These are phyloP conservation scores for Todus mexicanus DNA, from an alignment of 2,797 vertebrate genomes.

Conservation along the genomic window DNA sequence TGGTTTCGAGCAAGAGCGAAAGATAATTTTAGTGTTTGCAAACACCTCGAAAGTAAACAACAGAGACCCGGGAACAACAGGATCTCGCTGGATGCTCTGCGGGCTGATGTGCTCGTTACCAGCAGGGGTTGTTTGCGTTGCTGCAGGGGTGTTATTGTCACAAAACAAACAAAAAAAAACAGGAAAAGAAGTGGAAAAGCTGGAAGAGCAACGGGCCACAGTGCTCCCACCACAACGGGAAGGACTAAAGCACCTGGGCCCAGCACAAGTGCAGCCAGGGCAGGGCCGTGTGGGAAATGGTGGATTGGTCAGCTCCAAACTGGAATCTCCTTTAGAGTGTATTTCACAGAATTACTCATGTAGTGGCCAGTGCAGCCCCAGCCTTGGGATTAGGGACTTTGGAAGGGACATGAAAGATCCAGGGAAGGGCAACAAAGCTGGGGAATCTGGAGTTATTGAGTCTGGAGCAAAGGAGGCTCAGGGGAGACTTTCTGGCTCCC, in stretches of 20 bases:
- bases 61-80: too few species aligned
- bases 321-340: rapidly evolving
- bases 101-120: neutral
- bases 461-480: too few species aligned
- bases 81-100: neutral
- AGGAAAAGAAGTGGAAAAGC: neutral
- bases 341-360: neutral
- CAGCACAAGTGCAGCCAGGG: neutral
- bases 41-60: too few species aligned
- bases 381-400: neutral
- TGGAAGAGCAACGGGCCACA: neutral
- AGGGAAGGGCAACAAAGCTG: too few species aligned
- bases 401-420: neutral
- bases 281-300: too few species aligned
- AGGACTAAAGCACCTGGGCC: neutral
- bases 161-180: neutral
- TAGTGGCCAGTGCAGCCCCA: too few species aligned
- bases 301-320: neutral
- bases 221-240: neutral
- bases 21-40: too few species aligned
- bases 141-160: neutral
- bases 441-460: too few species aligned
- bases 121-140: neutral
- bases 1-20: neutral
- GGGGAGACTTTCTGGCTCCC: too few species aligned